Base-by-base conservation (phyloP, 2,888 invertebrate species). In the Rhagonycha fulva region DNA sequence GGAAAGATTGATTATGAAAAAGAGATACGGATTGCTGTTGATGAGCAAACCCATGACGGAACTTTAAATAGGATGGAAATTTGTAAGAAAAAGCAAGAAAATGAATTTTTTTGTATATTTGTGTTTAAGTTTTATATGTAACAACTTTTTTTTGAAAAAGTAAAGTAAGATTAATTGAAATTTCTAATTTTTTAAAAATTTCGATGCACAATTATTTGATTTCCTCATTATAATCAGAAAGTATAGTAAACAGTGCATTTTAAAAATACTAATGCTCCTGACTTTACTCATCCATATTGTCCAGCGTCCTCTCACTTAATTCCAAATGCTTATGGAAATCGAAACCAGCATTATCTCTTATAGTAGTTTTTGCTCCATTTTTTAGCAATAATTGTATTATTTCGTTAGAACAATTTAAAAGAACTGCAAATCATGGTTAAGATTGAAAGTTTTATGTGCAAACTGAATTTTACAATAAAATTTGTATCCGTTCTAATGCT, bases 1-100 rank as follows among this genome's bases (percentile, higher is more conserved):
- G 80, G 94, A 98, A 83, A 90, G 98, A 82, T 93, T 98, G 79
- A 94, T 92, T 10, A 93, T 97, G 78, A 98, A 98, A 89, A 94
- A 95, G 86, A 91, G 98, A 84, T 98, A 96, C 88, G 94, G 94
- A 23, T 90, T 98, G 14, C 90, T 98, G 23, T 90, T 95, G 9
- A 97, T 96, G 11, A 97, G 98, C 85, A 92, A 94, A 84, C 93
- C 96, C 9, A 91, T 92, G 84, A 93, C 93, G 62, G 89, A 92
- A 68, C 93, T 92, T 86, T 94, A 88, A 89, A 24, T 63, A 24
- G 30, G 30, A 32, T 4, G 10, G 1, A 30, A 2, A 10, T 10
- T 3, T 32, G 12, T 11, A 32, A 47, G 2, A n/a, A 7, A 47
- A n/a, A n/a, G 0, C 7, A 47, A n/a, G n/a, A 47, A n/a, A 47